Percentiles rank a stretch among this genome's conserved stretches.
phyloP scores from a whole-genome alignment of 2,797 vertebrate genomes.

The Enoplosus armatus region DNA sequence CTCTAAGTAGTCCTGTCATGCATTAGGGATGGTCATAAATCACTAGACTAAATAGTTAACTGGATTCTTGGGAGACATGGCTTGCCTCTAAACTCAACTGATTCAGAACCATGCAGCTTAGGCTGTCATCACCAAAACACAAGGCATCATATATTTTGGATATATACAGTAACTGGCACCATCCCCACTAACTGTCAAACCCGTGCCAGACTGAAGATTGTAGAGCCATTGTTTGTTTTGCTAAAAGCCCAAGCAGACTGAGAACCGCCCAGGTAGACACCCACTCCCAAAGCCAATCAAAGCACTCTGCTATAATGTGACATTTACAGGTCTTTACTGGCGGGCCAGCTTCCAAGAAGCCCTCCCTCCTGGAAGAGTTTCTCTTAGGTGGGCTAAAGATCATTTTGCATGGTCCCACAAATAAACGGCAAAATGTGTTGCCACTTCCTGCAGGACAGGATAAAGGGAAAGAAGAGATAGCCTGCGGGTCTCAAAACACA shows the following conservation, averaged over 20 bases:
- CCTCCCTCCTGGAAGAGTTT: conserved; percentile 31
- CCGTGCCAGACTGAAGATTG: conserved; percentile 18
- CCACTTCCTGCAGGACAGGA: conserved; percentile 49
- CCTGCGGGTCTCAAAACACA: conserved; percentile 19
- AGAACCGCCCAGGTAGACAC: conserved; percentile 50
- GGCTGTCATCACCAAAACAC: conserved; percentile 50
- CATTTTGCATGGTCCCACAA: conserved; percentile 55
- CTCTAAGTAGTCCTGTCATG: conserved; percentile 63
- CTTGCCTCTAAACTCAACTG: conserved; percentile 38
- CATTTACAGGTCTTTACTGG: conserved; percentile 61
- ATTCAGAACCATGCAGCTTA: conserved; percentile 48
- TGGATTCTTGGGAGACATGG: conserved; percentile 53
- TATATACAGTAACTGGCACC: conserved; percentile 30
- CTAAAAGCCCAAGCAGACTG: conserved; percentile 48
- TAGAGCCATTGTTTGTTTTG: conserved; percentile 63
- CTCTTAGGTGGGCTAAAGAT: conserved; percentile 52
- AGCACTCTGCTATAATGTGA: conserved; percentile 48
- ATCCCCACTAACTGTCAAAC: conserved; percentile 22
- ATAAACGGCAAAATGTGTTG: conserved; percentile 45
- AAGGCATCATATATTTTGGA: conserved; percentile 41
- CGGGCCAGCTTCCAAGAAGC: conserved; percentile 42
- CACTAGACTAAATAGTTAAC: conserved; percentile 63
- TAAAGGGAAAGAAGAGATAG: conserved; percentile 5
- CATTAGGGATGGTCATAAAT: conserved; percentile 75
- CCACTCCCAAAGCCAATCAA: conserved; percentile 57